Conservation (phyloP, 2,113 vertebrate genomes). For the Caracal caracal region DNA sequence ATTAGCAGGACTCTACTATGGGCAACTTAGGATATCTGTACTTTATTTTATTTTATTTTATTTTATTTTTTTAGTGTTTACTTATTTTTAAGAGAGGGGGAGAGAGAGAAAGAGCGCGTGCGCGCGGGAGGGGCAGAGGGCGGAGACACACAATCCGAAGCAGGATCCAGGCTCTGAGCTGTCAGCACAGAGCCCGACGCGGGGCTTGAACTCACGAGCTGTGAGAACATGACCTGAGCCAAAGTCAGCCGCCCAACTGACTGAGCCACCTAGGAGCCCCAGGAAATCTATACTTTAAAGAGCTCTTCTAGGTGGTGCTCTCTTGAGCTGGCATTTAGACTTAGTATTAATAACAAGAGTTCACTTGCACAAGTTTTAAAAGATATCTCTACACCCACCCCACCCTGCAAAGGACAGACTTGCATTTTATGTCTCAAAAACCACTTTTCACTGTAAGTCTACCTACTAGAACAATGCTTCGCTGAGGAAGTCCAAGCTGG, state of each 20-base stretch:
- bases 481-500: not conserved
- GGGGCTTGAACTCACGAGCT: no score
- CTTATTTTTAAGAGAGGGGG: no score
- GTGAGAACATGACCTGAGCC: no score
- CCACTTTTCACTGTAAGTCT: not conserved
- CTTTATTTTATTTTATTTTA: no score
- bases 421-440: not conserved
- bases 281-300: not conserved
- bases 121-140: no score
- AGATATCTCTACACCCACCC: not conserved
- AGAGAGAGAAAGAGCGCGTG: fast-evolving
- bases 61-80: no score
- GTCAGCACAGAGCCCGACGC: no score
- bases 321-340: not conserved
- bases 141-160: no score
- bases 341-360: not conserved
- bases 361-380: not conserved
- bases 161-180: no score
- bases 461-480: not conserved
- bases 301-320: not conserved
- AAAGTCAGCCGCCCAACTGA: no score
- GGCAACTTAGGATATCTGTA: not conserved
- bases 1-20: not conserved
- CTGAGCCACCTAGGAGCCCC: no score
- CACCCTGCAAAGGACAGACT: not conserved